Conservation (phyloP, 2,888 invertebrate species). For the Piscicola geometra region DNA sequence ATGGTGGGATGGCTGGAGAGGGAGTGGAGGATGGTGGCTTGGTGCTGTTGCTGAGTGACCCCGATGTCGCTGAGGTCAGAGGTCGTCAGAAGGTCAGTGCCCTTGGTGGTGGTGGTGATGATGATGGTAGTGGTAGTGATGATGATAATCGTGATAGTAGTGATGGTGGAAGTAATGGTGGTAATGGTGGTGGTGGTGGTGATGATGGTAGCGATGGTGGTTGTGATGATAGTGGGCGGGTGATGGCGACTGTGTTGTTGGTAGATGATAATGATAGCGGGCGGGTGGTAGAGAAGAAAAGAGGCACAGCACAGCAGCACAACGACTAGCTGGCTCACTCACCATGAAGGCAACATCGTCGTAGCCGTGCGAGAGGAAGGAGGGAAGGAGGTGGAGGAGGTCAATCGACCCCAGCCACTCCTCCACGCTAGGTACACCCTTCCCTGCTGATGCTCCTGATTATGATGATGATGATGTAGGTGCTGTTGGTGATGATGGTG, state of each 20-base stretch:
- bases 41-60: neutral
- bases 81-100: neutral
- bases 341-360: conserved; percentile 4
- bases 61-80: neutral
- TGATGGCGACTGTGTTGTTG: too few species aligned
- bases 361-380: conserved; percentile 16
- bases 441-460: neutral
- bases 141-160: neutral
- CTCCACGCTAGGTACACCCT: conserved; percentile 5
- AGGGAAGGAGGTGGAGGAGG: conserved; percentile 14
- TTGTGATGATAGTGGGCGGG: too few species aligned
- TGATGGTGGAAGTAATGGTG: neutral
- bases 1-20: neutral
- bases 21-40: neutral
- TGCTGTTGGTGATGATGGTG: too few species aligned
- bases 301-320: too few species aligned
- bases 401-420: conserved; percentile 21
- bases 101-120: neutral
- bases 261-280: too few species aligned
- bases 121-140: neutral
- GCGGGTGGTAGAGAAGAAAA: too few species aligned
- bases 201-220: too few species aligned
- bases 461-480: too few species aligned
- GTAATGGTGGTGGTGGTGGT: neutral
- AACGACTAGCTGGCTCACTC: too few species aligned